Base-by-base conservation (phyloP, 1,140 invertebrate species). In the Ips nitidus region DNA sequence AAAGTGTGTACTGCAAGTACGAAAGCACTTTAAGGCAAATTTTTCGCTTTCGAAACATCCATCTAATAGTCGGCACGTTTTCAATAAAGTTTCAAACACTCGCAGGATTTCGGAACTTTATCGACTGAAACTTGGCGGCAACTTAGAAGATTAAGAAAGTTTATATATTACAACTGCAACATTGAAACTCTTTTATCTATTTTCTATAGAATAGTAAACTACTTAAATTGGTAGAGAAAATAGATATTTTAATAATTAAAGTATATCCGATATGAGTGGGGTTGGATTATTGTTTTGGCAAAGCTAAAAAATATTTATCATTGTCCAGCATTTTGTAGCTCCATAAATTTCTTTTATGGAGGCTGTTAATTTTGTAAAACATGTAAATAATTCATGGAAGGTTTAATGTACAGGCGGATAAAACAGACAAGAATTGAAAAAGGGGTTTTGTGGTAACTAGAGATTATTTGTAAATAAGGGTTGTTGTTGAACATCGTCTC, bases 21-120 rank as follows among this genome's bases (percentile, higher is more conserved):
- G 1, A 50, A 50, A 50, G 7, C 45, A 22, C 22, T 22, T 22
- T 22, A 22, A 22, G 22, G 22, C 22, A 22, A 22, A 22, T 22
- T 22, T 22, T 22, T 47, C n/a, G 45, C 4, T 5, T 4, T 47
- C 4, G 45, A 47, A 47, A 47, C n/a, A 47, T 47, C 22, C 22
- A 55, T 55, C 43, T 61, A 47, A 50, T 61, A 61, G 45, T 61
- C 45, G 38, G 59, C 59, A 38, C 41, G 43, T 45, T 50, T 4
- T 43, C 45, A 61, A 61, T 61, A 47, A 61, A 45, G 22, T 61
- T 39, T 43, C 8, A 61, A 22, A 47, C 47, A 61, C 43, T 61
- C 37, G 22, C n/a, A 59, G 57, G 37, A 55, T 5, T 55, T 55
- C 37, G 40, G 40, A 40, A 22, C 37, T 41, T 7, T 37, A 58